A percentile compares a stretch with the other conserved stretches of the same genome.
Evolutionary conservation across 2,888 invertebrate genomes (phyloP).

Genomic region (Apotomis betuletana): DNA sequence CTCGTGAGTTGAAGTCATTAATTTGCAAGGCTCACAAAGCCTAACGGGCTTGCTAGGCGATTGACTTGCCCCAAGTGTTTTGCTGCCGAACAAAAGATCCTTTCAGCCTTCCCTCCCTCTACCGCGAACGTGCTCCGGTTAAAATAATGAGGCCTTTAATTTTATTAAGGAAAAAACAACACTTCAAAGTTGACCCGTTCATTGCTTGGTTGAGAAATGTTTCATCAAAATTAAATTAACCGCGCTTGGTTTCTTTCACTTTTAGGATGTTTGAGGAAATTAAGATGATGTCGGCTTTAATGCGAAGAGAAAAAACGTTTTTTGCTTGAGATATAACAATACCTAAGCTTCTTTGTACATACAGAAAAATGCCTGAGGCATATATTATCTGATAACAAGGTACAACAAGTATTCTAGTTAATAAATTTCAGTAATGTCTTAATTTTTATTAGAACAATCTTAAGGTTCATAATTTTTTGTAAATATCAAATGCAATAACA

Average conservation of each 20-base stretch:
- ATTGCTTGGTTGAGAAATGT: slow-evolving; percentile 32
- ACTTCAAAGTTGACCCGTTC: slow-evolving; percentile 50
- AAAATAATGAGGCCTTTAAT: slow-evolving; percentile 78
- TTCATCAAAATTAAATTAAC: slow-evolving; percentile 36
- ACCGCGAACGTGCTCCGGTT: slow-evolving; percentile 66
- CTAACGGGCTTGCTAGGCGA: slow-evolving; percentile 63
- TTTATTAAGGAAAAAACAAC: slow-evolving; percentile 63
- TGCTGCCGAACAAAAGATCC: slow-evolving; percentile 75
- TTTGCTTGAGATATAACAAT: not conserved
- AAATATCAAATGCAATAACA: too few species aligned
- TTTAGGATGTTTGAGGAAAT: slow-evolving; percentile 16
- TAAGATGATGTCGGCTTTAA: slow-evolving; percentile 17
- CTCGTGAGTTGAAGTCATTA: slow-evolving; percentile 66
- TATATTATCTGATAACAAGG: too few species aligned
- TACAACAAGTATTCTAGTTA: too few species aligned
- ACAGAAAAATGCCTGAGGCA: too few species aligned
- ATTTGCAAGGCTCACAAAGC: slow-evolving; percentile 74
- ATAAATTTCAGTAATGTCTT: too few species aligned
- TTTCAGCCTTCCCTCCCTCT: slow-evolving; percentile 51
- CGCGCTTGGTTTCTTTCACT: slow-evolving; percentile 13
- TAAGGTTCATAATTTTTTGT: too few species aligned
- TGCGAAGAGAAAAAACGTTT: not conserved
- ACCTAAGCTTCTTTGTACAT: not conserved
- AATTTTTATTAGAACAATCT: too few species aligned
- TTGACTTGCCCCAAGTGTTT: slow-evolving; percentile 79